Evolutionary conservation across 1,140 invertebrate genomes (phyloP).

Genomic region (Bicyclus anynana): DNA sequence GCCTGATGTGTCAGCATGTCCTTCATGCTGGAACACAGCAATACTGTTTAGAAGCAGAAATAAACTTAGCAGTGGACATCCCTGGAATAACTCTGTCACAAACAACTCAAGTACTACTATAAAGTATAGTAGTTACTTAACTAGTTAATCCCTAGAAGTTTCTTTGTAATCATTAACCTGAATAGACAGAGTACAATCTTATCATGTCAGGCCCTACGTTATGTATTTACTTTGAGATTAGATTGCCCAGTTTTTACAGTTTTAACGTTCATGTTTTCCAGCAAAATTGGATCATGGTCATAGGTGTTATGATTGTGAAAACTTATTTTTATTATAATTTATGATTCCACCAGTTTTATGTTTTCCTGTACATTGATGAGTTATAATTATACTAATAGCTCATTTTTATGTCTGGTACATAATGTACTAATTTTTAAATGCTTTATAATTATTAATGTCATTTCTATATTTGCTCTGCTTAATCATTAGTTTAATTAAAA

Average conservation of each 20-base stretch:
- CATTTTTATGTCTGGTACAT: too few relatives aligned
- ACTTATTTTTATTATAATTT: neutral
- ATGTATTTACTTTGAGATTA: constrained; percentile 64
- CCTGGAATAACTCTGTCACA: too few relatives aligned
- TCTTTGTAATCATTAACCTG: constrained; percentile 28
- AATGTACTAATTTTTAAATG: too few relatives aligned
- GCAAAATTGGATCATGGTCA: constrained; percentile 52
- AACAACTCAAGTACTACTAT: too few relatives aligned
- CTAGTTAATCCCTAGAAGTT: constrained; percentile 17
- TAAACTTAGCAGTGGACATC: too few relatives aligned
- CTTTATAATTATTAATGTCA: too few relatives aligned
- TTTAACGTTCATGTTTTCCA: constrained; percentile 22
- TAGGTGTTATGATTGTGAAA: constrained; percentile 18
- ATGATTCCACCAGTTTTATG: neutral
- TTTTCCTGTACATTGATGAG: neutral
- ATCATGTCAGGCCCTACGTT: constrained; percentile 45
- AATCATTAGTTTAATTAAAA: too few relatives aligned
- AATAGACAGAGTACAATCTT: constrained; percentile 47
- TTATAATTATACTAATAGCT: too few relatives aligned
- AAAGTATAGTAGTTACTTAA: neutral
- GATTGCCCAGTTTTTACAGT: constrained; percentile 48
- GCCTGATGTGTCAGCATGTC: too few relatives aligned
- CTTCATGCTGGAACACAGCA: too few relatives aligned
- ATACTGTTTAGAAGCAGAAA: too few relatives aligned
- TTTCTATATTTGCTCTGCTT: too few relatives aligned